phyloP scores from a whole-genome alignment of 30 jellyfish, hydroid and myxozoan genomes.

The Aurelia sp. region DNA sequence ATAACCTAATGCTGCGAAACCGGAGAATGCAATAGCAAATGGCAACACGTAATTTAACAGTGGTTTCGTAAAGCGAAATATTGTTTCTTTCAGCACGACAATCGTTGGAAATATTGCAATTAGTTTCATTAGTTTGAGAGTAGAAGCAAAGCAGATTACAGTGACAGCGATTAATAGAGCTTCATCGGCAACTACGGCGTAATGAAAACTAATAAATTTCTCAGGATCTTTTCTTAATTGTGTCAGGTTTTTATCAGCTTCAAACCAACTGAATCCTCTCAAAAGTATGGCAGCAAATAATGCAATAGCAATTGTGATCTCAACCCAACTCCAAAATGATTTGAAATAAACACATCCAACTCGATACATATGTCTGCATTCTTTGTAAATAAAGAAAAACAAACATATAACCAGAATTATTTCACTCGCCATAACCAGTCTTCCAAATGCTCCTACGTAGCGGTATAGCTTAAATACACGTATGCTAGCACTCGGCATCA shows the following conservation, averaged over 20 bases:
- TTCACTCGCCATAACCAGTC: conserved; percentile 62
- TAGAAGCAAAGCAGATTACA: conserved; percentile 56
- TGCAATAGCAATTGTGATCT: conserved; percentile 42
- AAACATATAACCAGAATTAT: conserved; percentile 56
- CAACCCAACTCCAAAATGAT: conserved; percentile 72
- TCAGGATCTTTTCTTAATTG: conserved; percentile 62
- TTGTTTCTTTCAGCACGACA: conserved; percentile 17
- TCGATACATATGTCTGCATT: conserved; percentile 55
- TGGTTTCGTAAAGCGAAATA: conserved; percentile 42
- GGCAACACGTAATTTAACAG: conserved; percentile 48
- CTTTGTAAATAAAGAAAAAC: conserved; percentile 61
- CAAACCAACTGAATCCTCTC: conserved; percentile 56
- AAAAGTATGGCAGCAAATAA: conserved; percentile 51
- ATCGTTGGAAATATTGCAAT: conserved; percentile 49
- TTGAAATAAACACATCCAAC: conserved; percentile 56
- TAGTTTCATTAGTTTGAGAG: conserved; percentile 50
- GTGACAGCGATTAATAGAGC: conserved; percentile 56
- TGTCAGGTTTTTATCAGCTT: conserved; percentile 41
- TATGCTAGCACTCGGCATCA: conserved; percentile 61
- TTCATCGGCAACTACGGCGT: conserved; percentile 77
- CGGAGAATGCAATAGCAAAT: conserved; percentile 31
- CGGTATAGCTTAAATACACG: conserved; percentile 62
- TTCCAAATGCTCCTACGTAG: conserved; percentile 45
- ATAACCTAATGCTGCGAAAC: conserved; percentile 54
- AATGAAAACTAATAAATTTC: conserved; percentile 72